phyloP scores from a whole-genome alignment of 2,888 invertebrate species.

The Cloeon dipterum region DNA sequence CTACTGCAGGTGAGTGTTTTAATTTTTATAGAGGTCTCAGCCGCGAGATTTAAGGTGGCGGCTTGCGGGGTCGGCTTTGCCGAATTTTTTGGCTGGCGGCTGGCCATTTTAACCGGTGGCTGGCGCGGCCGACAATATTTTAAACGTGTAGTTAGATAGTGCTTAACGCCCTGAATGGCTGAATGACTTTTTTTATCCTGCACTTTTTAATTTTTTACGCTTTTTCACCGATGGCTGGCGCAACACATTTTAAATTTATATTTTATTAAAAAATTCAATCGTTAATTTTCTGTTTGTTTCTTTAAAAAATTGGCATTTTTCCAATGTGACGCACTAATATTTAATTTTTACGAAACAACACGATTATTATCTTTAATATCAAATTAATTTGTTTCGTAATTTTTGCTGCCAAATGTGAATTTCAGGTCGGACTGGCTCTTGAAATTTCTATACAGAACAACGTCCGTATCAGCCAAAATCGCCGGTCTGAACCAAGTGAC shows the following conservation, averaged over 20 bases:
- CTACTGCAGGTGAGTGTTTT: slow-evolving; percentile 25
- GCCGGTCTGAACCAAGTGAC: slow-evolving; percentile 32
- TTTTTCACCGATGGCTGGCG: neutral
- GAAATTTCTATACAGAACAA: slow-evolving; percentile 36
- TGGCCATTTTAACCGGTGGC: too few species aligned
- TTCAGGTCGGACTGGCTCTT: slow-evolving; percentile 35
- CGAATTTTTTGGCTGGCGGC: too few species aligned
- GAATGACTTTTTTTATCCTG: too few species aligned
- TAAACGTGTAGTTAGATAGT: too few species aligned
- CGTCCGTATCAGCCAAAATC: slow-evolving; percentile 30
- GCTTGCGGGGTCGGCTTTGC: too few species aligned
- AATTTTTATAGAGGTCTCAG: too few species aligned
- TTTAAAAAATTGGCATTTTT: neutral
- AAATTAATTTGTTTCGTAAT: neutral
- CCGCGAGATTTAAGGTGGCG: too few species aligned
- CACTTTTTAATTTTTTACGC: too few species aligned
- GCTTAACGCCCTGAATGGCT: too few species aligned
- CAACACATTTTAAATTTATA: neutral
- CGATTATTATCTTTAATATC: neutral
- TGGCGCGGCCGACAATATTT: too few species aligned
- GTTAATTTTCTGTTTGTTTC: neutral
- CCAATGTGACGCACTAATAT: too few species aligned
- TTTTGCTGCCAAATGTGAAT: slow-evolving; percentile 1
- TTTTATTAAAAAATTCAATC: too few species aligned
- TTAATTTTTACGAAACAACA: neutral